Evolutionary conservation across 2,113 vertebrate species (phyloP), one percentile per base, ranked within the genome.

Genomic region (Glaucidium brasilianum): DNA sequence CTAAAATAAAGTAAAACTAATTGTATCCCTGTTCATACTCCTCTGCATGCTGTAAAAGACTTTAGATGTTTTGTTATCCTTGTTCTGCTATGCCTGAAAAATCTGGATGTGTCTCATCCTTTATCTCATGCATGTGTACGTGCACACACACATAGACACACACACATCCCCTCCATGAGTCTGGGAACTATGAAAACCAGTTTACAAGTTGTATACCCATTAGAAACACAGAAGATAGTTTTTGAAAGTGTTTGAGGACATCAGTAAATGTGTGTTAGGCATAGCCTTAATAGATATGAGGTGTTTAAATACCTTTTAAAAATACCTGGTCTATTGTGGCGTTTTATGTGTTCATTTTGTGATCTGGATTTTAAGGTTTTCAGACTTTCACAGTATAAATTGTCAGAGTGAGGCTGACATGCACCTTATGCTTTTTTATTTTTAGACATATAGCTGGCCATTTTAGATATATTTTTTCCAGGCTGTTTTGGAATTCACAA

Each of bases 141-240:
- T 22, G 4, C 9, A 34, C 2, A 11, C 35, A 15, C 6, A 19
- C 2, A 5, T 6, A 9, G 2, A 4, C 23, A 9, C 29, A 35
- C 10, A 15, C 7, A 11, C 3, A 17, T 1, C 0, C 6, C 30
- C 15, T 72, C 6, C 15, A 52, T 0, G 1, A 34, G 34, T 41
- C 29, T 59, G 12, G 15, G 10, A 84, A 82, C 27, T 15, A 37
- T 9, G 13, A 20, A 87, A 83, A 43, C 4, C 2, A 29, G 17
- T 75, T 76, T 69, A 32, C 1, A 67, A 69, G 50, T 32, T 45
- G 2, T 29, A 37, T 9, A 29, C 3, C 4, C 2, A 17, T 37
- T 55, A 45, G 32, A 60, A 92, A 59, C 32, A 32, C 4, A 53
- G 23, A 85, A 22, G 4, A 13, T 0, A 1, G 1, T 39, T 45